Evolutionary conservation across 2,888 invertebrate species (phyloP), one percentile per base, ranked within the genome.

Genomic region (Malachius bipustulatus): DNA sequence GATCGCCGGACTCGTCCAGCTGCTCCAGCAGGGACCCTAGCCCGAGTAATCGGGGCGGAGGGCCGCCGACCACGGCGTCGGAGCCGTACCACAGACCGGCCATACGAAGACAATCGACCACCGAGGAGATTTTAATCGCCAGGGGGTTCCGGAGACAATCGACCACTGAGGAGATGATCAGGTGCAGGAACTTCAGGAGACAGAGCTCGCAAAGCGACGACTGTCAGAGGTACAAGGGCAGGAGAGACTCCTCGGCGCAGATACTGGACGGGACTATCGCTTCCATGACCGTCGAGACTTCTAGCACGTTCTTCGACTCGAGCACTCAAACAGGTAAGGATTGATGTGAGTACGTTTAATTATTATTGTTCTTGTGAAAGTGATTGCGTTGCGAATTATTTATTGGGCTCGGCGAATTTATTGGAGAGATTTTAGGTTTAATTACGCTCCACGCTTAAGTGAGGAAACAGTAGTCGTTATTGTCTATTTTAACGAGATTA

Each of bases 281-380:
- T 16, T 83, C 88, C 24, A 90, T 90, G 90, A 88, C 88, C 1
- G 87, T 89, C 14, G 89, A 90, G 62, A 89, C 89, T 2, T 85
- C 88, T 3, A 87, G 87, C 63, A 88, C 88, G 1, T 87, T 88
- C 62, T 89, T 88, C 58, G 89, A 89, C 64, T 87, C 85, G 47
- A 87, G 88, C 61, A 89, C 89, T 14, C 89, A 89, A 66, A 89
- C 89, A 58, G 89, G 89, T 88, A 56, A 79, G 82, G n/a, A n/a
- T n/a, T n/a, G n/a, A n/a, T n/a, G n/a, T n/a, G n/a, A n/a, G n/a
- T n/a, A n/a, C n/a, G n/a, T n/a, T n/a, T n/a, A n/a, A n/a, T n/a
- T n/a, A n/a, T n/a, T n/a, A n/a, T n/a, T n/a, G n/a, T n/a, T n/a
- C n/a, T n/a, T n/a, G n/a, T n/a, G n/a, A n/a, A n/a, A n/a, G n/a